phyloP scores from a whole-genome alignment of 2,113 vertebrate species.

The Todiramphus chloris region DNA sequence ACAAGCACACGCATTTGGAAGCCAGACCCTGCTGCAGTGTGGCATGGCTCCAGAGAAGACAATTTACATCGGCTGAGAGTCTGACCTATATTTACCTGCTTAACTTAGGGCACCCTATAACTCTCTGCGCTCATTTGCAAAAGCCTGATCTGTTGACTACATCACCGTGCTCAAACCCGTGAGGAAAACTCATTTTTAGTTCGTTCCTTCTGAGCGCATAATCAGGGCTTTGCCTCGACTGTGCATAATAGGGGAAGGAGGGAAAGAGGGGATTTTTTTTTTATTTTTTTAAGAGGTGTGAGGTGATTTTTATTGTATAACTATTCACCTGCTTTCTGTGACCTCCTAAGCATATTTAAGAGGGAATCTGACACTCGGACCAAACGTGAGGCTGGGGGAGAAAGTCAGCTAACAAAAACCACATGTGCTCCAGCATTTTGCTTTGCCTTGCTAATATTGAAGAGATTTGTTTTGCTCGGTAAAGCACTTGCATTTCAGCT shows the following conservation, averaged over 20 bases:
- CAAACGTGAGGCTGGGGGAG: slow-evolving; percentile 12
- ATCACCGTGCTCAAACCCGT: not conserved
- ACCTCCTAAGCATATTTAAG: slow-evolving; percentile 47
- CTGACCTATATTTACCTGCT: not conserved
- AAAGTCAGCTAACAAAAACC: slow-evolving; percentile 61
- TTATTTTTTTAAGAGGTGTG: slow-evolving; percentile 61
- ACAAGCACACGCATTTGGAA: not conserved
- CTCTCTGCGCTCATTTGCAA: not conserved
- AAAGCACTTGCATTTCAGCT: slow-evolving; percentile 51
- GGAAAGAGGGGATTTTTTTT: not conserved
- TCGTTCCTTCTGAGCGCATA: not conserved
- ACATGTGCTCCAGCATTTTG: slow-evolving; percentile 53
- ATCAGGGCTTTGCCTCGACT: slow-evolving; percentile 22
- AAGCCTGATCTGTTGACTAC: not conserved
- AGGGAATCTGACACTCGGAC: slow-evolving; percentile 50
- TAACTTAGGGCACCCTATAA: not conserved
- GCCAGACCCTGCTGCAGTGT: not conserved
- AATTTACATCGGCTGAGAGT: not conserved
- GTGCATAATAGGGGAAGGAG: not conserved
- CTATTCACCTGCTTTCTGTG: slow-evolving; percentile 63
- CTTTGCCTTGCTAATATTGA: slow-evolving; percentile 54
- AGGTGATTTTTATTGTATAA: slow-evolving; percentile 69
- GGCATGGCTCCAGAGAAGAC: not conserved
- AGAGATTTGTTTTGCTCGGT: slow-evolving; percentile 49
- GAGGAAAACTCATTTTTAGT: slow-evolving; percentile 17